phyloP scores from a whole-genome alignment of 1,140 invertebrate genomes.

The Lamellibrachia luymesi region DNA sequence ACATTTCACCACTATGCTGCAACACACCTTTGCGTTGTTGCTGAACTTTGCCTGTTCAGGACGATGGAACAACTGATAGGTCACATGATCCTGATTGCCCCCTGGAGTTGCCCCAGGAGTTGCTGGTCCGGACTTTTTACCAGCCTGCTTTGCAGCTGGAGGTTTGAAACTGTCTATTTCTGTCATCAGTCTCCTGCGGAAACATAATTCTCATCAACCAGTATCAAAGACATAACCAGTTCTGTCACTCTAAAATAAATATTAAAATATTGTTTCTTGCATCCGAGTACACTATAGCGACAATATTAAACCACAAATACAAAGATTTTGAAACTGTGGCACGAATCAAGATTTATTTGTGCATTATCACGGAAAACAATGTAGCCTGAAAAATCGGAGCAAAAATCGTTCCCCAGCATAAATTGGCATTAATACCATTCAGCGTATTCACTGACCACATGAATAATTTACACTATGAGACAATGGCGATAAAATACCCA shows the following conservation, averaged over 20 bases:
- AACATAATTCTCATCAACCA: not conserved
- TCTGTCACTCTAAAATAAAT: not conserved
- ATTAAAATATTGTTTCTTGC: not conserved
- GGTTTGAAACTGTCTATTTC: conserved; percentile 36
- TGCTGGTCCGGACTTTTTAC: conserved; percentile 63
- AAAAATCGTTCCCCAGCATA: too few relatives aligned
- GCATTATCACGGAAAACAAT: too few relatives aligned
- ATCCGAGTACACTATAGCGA: not conserved
- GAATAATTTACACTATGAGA: not conserved
- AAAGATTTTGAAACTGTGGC: not conserved
- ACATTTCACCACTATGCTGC: not conserved
- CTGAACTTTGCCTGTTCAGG: conserved; percentile 69
- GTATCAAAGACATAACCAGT: too few relatives aligned
- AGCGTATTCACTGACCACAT: not conserved
- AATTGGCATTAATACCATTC: not conserved
- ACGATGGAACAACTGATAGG: conserved; percentile 65
- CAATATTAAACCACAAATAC: not conserved
- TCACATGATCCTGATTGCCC: conserved; percentile 50
- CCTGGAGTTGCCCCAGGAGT: conserved; percentile 55
- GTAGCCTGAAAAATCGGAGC: too few relatives aligned
- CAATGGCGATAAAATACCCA: not conserved
- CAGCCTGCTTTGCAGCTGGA: conserved; percentile 19
- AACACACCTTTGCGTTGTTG: conserved; percentile 69
- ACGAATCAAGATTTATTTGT: too few relatives aligned
- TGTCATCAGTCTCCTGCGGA: conserved; percentile 34